phyloP scores from a whole-genome alignment of 2,113 vertebrate genomes.

The Aptenodytes forsteri region DNA sequence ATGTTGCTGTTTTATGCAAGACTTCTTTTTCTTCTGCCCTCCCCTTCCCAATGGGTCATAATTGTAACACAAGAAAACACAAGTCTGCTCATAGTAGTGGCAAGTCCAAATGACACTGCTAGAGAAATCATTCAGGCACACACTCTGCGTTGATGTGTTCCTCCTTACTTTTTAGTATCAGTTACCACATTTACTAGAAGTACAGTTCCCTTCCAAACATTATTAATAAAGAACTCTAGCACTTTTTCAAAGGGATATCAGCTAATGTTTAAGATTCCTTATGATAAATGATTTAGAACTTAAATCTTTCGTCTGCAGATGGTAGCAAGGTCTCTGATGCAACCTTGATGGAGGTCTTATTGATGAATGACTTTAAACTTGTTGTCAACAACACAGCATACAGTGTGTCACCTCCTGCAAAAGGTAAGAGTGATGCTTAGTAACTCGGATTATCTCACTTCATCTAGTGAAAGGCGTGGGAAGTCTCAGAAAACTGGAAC shows the following conservation, averaged over 20 bases:
- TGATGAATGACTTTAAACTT: conserved; percentile 87
- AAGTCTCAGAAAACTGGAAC: background rate
- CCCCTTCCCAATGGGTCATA: background rate
- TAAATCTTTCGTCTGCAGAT: conserved; percentile 73
- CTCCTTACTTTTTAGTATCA: background rate
- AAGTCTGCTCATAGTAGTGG: background rate
- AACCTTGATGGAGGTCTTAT: conserved; percentile 81
- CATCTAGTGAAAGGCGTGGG: background rate
- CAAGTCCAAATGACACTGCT: background rate
- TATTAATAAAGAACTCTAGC: background rate
- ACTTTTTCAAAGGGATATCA: background rate
- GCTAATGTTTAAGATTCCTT: background rate
- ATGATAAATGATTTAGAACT: background rate
- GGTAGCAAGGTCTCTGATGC: conserved; percentile 79
- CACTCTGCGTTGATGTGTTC: background rate
- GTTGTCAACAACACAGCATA: conserved; percentile 81
- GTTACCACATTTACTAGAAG: background rate
- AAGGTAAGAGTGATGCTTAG: conserved; percentile 72
- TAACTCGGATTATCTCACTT: background rate
- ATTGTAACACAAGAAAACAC: background rate
- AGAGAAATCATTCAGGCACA: background rate
- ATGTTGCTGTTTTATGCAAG: background rate
- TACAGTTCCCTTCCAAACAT: background rate
- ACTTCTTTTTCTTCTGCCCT: background rate
- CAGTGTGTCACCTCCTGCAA: conserved; percentile 72